phyloP scores from a whole-genome alignment of 1,140 invertebrate species.

The Epicauta chinensis region DNA sequence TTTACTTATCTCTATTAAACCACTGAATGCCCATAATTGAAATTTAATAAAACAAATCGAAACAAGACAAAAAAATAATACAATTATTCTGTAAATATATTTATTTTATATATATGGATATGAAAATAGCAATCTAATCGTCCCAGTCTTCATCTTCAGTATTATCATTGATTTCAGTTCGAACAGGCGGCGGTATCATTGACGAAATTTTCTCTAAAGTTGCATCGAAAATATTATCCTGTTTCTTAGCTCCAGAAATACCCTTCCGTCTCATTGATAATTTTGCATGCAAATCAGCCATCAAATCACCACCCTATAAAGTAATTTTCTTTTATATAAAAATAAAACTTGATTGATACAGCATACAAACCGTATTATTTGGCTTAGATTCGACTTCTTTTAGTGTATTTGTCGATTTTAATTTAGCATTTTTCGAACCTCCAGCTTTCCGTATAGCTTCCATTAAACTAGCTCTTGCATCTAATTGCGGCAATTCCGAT shows the following conservation, averaged over 20 bases:
- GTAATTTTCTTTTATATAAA: not conserved
- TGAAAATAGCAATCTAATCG: constrained; percentile 17
- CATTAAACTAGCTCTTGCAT: constrained; percentile 76
- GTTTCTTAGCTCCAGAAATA: constrained; percentile 70
- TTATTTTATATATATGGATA: no score
- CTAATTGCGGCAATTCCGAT: constrained; percentile 25
- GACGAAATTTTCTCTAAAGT: constrained; percentile 54
- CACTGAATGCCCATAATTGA: no score
- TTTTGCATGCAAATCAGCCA: constrained; percentile 86
- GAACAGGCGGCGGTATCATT: constrained; percentile 61
- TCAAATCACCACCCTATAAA: constrained; percentile 62
- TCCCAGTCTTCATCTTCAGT: constrained; percentile 55
- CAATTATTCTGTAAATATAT: no score
- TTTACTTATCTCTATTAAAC: no score
- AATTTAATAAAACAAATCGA: no score
- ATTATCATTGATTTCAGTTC: constrained; percentile 35
- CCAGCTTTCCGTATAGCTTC: constrained; percentile 86
- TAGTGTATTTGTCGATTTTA: no score
- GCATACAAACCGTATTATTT: constrained; percentile 45
- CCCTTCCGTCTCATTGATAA: constrained; percentile 78
- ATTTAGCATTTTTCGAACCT: constrained; percentile 68
- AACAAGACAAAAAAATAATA: no score
- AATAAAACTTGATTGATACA: no score
- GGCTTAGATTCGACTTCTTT: constrained; percentile 48
- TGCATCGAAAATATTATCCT: constrained; percentile 42